Evolutionary conservation across 2,888 invertebrate genomes (phyloP).

Genomic region (Melinaea menophilus): DNA sequence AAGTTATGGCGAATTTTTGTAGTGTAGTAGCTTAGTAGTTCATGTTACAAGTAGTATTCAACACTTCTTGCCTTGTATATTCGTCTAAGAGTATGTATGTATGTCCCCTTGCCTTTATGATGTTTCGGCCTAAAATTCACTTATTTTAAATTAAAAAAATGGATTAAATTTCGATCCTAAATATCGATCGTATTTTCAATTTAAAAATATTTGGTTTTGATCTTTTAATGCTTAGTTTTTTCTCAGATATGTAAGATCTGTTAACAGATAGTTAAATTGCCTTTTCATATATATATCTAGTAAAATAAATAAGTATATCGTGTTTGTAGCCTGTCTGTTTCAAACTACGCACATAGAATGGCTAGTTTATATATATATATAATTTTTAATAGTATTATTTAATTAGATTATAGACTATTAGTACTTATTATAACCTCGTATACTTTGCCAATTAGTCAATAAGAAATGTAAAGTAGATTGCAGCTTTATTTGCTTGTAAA

Average conservation of each 20-base stretch:
- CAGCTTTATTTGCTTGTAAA: conserved; percentile 27
- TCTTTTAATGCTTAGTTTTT: too few species aligned
- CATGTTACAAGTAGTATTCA: conserved; percentile 28
- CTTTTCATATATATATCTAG: too few species aligned
- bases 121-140: conserved; percentile 1
- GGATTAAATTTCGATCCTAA: not conserved
- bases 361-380: not conserved
- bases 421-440: conserved; percentile 23
- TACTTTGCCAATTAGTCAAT: conserved; percentile 25
- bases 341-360: too few species aligned
- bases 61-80: conserved; percentile 29
- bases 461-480: conserved; percentile 25
- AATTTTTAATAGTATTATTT: conserved; percentile 1
- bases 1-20: conserved; percentile 9
- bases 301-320: too few species aligned
- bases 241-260: too few species aligned
- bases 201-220: not conserved
- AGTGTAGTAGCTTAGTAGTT: conserved; percentile 33
- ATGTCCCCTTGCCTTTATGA: not conserved
- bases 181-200: not conserved
- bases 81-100: conserved; percentile 9
- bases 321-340: too few species aligned
- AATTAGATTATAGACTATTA: conserved; percentile 7
- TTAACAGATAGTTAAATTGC: too few species aligned
- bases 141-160: not conserved